phyloP scores from a whole-genome alignment of 2,888 invertebrate species.

The Troides helena region DNA sequence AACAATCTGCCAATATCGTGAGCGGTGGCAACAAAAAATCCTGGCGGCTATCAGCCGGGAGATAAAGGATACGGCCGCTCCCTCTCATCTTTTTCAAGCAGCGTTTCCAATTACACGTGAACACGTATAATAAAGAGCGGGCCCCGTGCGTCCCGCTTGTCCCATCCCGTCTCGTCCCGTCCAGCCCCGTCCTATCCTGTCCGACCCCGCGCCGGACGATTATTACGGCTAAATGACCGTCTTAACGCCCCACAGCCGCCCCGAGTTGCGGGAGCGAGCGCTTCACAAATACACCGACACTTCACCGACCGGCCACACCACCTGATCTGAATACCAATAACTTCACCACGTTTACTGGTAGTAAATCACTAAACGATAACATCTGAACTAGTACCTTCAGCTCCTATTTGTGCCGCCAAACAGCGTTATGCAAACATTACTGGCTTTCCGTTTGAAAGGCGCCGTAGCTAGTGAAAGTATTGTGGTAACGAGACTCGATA shows the following conservation, averaged over 20 bases:
- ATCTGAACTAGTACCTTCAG: too few relatives aligned
- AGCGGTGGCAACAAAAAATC: constrained; percentile 27
- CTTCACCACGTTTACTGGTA: too few relatives aligned
- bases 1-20: constrained; percentile 29
- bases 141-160: constrained; percentile 44
- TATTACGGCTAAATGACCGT: constrained; percentile 76
- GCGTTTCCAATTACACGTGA: constrained; percentile 65
- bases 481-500: too few relatives aligned
- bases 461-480: too few relatives aligned
- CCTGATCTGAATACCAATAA: neutral
- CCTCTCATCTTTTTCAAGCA: constrained; percentile 40
- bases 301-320: neutral
- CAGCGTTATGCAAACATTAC: too few relatives aligned
- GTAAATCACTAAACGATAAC: too few relatives aligned
- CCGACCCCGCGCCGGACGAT: constrained; percentile 58
- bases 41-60: constrained; percentile 21
- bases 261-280: constrained; percentile 36
- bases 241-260: constrained; percentile 41
- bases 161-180: constrained; percentile 35
- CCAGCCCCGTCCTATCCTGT: constrained; percentile 43
- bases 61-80: constrained; percentile 29
- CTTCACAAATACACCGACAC: neutral
- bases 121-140: constrained; percentile 59
- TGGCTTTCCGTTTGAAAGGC: too few relatives aligned
- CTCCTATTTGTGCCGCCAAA: too few relatives aligned